phyloP scores from a whole-genome alignment of 2,113 vertebrate species.

The Echinops telfairi region DNA sequence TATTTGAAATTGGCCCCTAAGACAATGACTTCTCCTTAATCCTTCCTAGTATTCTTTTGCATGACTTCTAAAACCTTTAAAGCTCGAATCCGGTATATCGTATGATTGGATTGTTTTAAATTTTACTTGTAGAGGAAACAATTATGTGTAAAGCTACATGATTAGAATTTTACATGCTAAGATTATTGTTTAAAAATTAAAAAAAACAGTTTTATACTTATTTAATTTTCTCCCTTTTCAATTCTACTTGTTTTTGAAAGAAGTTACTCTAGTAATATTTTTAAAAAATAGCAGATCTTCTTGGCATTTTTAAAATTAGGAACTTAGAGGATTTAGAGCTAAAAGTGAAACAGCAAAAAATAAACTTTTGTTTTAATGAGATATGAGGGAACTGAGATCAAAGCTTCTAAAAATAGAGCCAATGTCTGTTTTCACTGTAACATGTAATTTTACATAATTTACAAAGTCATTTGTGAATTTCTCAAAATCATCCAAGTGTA shows the following conservation, averaged over 20 bases:
- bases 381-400: background rate
- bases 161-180: background rate
- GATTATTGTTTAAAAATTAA: background rate
- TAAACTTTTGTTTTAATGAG: too few species aligned
- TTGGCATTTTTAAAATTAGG: background rate
- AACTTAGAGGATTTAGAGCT: background rate
- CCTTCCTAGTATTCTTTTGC: too few species aligned
- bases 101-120: background rate
- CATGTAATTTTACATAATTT: background rate
- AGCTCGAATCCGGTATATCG: too few species aligned
- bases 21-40: too few species aligned
- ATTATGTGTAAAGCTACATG: background rate
- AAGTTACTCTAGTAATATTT: background rate
- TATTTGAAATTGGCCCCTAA: background rate
- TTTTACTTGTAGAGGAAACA: conserved; percentile 29
- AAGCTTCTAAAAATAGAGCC: background rate
- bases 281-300: background rate
- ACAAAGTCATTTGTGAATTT: conserved; percentile 5
- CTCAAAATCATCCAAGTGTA: background rate
- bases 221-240: background rate
- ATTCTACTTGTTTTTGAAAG: background rate
- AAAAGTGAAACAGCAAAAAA: background rate
- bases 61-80: too few species aligned
- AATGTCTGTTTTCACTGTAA: background rate
- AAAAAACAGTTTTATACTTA: background rate